These are phyloP conservation scores for Sinocyclocheilus maitianheensis DNA, from an alignment of 2,113 vertebrate species.

Conservation along the genomic window DNA sequence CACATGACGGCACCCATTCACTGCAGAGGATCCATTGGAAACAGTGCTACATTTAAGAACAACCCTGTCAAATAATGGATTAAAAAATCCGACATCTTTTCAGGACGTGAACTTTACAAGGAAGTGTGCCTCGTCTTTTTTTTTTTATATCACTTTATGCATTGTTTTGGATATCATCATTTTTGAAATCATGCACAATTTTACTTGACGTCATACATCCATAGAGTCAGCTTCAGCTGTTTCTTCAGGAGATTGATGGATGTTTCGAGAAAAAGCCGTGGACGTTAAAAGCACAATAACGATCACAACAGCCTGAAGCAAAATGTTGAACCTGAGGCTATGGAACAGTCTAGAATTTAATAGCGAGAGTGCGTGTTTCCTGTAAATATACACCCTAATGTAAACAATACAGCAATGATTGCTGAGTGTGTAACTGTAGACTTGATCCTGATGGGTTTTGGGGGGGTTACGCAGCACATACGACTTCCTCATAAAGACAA, in stretches of 20 bases:
- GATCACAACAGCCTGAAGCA: background rate
- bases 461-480: background rate
- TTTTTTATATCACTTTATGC: background rate
- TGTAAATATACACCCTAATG: conserved; percentile 1
- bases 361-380: background rate
- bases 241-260: background rate
- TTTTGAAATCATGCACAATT: no score
- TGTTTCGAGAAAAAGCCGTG: background rate
- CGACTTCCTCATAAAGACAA: background rate
- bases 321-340: background rate
- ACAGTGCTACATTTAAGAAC: no score
- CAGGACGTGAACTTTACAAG: no score
- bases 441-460: background rate
- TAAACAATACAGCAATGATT: background rate
- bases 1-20: no score
- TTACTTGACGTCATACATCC: no score
- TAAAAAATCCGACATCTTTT: no score
- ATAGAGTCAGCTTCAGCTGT: background rate
- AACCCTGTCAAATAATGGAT: no score
- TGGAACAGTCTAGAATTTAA: background rate
- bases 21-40: no score
- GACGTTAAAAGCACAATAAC: background rate
- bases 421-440: background rate
- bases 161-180: background rate
- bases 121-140: no score